Percentiles rank a stretch among this genome's conserved stretches.
These are phyloP conservation scores for Paratilapia polleni DNA, from an alignment of 2,113 vertebrate genomes.

Conservation along the genomic window DNA sequence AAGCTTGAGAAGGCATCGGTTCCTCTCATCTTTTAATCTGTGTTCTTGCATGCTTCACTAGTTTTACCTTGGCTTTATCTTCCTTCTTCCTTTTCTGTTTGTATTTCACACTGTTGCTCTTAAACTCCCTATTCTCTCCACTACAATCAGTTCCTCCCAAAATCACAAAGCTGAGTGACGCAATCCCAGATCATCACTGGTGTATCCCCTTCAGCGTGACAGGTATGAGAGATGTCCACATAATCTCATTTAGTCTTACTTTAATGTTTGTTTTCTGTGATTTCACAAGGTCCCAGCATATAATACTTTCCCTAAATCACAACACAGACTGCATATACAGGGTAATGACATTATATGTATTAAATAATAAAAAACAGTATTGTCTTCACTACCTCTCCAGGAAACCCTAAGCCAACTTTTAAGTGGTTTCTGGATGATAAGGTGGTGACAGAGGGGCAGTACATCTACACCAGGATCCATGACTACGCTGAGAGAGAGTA, in stretches of 20 bases:
- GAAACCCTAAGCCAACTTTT: slow-evolving; percentile 88
- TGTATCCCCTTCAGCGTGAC: slow-evolving; percentile 97
- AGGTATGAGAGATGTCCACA: slow-evolving; percentile 45
- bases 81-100: not conserved
- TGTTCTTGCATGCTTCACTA: not conserved
- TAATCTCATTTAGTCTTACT: not conserved
- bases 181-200: slow-evolving; percentile 95
- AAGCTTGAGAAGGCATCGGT: not conserved
- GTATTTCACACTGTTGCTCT: not conserved
- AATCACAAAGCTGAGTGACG: slow-evolving; percentile 92
- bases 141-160: slow-evolving; percentile 87
- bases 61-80: not conserved
- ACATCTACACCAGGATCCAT: slow-evolving; percentile 92
- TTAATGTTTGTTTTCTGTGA: not conserved
- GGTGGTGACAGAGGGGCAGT: slow-evolving; percentile 84
- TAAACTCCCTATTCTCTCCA: slow-evolving; percentile 5
- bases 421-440: slow-evolving; percentile 87
- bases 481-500: slow-evolving; percentile 91
- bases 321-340: not conserved
- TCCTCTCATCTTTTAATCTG: slow-evolving; percentile 3
- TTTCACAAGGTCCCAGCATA: not conserved
- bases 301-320: not conserved
- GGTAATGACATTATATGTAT: not conserved
- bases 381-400: slow-evolving; percentile 54
- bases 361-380: not conserved